Base-by-base conservation (phyloP, 92 coral and sea anemone genomes). In the Palythoa caribaeorum region DNA sequence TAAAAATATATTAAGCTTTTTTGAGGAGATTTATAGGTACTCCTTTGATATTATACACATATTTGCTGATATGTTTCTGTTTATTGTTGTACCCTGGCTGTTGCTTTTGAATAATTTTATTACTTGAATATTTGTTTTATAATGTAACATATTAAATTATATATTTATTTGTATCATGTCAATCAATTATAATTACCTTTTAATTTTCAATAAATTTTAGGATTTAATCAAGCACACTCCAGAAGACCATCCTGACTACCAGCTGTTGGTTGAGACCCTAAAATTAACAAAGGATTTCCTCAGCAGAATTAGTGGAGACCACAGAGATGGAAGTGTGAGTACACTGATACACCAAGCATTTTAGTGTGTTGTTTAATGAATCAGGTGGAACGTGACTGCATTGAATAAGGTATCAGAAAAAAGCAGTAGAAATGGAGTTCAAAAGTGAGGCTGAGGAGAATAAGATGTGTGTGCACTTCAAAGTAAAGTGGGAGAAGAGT, bases 191-290 rank as follows among this genome's bases (percentile, higher is more conserved):
- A 9, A 19, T 68, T 21, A 6, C 9, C 9, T 52, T 52, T 1
- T 19, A 3, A 5, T 10, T 53, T 66, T 55, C 28, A 28, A 14
- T 6, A 14, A 63, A 44, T 54, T 85, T 9, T 55, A 97, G 99
- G 98, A 97, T 81, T 92, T 97, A 19, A 89, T 94, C 80, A 95
- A 92, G 73, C 94, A 95, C 57, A 97, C 99, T 17, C 99, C 99
- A 0, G 92, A 94, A 55, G 97, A 97, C 16, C 99, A 97, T 51
- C 98, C 99, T 6, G 99, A 97, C 87, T 83, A 89, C 88, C 93
- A 85, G 48, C 89, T 97, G 71, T 70, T 97, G 60, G 88, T 88
- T 55, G 94, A 91, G 47, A 96, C 96, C 17, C 87, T 94, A 84
- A 91, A 88, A 35, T 89, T 83, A 62, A 96, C 98, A 17, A 92